A percentile compares a stretch with the other conserved stretches of the same genome.
phyloP scores from a whole-genome alignment of 2,113 vertebrate genomes.

The Illadopsis cleaveri region DNA sequence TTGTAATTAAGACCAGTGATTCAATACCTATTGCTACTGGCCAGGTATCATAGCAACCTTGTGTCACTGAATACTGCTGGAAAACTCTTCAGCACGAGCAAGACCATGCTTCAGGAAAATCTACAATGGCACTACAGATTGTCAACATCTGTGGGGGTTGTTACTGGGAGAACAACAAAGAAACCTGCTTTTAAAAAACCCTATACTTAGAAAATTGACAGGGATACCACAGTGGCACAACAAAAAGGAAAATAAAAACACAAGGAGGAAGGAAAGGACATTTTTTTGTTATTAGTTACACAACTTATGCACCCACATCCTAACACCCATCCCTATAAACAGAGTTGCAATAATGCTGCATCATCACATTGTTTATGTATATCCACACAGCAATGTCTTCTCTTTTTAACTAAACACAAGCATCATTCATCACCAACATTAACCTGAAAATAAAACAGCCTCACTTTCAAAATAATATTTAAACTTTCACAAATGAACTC shows the following conservation, averaged over 20 bases:
- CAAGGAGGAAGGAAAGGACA: not conserved
- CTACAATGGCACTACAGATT: slow-evolving; percentile 35
- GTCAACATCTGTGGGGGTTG: slow-evolving; percentile 64
- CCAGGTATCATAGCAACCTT: slow-evolving; percentile 73
- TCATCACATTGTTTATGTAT: not conserved
- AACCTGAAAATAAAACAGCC: slow-evolving; percentile 40
- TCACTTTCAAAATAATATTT: slow-evolving; percentile 66
- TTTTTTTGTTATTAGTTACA: not conserved
- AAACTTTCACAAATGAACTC: slow-evolving; percentile 71
- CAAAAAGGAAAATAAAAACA: not conserved
- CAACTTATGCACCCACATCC: not conserved
- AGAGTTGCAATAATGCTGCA: not conserved
- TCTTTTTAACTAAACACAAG: not conserved
- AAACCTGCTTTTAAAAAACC: not conserved
- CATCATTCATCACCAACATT: not conserved
- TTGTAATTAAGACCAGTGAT: slow-evolving; percentile 63
- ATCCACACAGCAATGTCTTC: not conserved
- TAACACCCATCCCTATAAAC: not conserved
- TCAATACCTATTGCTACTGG: slow-evolving; percentile 60
- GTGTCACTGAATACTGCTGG: slow-evolving; percentile 43
- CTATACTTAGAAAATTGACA: not conserved
- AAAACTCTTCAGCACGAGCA: slow-evolving; percentile 63
- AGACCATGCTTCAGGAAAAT: slow-evolving; percentile 51
- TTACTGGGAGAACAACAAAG: slow-evolving; percentile 60
- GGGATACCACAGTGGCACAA: not conserved